phyloP scores from a whole-genome alignment of 2,113 vertebrate species.

The Stegastes partitus region DNA sequence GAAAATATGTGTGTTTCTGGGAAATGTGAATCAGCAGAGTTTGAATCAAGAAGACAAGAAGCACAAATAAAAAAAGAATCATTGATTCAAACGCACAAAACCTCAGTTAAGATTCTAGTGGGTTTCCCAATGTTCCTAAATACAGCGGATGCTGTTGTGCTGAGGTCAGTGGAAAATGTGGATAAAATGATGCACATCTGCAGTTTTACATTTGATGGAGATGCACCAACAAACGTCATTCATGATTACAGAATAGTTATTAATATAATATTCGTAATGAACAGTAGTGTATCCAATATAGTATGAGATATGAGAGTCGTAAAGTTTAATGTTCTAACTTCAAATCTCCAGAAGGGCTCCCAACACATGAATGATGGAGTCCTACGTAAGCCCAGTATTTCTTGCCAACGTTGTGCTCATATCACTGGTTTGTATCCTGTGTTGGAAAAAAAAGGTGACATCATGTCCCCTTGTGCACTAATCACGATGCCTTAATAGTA shows the following conservation, averaged over 20 bases:
- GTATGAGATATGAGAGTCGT: not conserved
- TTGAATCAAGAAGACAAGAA: not conserved
- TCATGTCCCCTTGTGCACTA: no score
- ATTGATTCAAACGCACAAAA: constrained; percentile 44
- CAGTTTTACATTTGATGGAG: not conserved
- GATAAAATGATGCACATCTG: not conserved
- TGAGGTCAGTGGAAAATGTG: not conserved
- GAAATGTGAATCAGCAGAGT: constrained; percentile 37
- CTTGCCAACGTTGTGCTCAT: not conserved
- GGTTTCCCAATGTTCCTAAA: constrained; percentile 8
- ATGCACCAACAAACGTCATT: not conserved
- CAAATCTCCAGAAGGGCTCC: not conserved
- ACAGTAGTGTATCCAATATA: no score
- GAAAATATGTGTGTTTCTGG: constrained; percentile 7
- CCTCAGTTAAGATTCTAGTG: constrained; percentile 28
- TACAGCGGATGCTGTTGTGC: not conserved
- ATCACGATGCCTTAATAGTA: not conserved
- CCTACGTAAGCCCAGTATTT: not conserved
- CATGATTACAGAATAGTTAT: no score
- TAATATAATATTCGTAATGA: not conserved
- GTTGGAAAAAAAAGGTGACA: no score
- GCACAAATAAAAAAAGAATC: constrained; percentile 28
- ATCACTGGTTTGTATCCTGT: constrained; percentile 8
- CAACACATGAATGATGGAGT: not conserved
- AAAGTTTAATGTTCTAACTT: not conserved